Evolutionary conservation across 1,140 invertebrate genomes (phyloP).

Genomic region (Cecropterus lyciades): DNA sequence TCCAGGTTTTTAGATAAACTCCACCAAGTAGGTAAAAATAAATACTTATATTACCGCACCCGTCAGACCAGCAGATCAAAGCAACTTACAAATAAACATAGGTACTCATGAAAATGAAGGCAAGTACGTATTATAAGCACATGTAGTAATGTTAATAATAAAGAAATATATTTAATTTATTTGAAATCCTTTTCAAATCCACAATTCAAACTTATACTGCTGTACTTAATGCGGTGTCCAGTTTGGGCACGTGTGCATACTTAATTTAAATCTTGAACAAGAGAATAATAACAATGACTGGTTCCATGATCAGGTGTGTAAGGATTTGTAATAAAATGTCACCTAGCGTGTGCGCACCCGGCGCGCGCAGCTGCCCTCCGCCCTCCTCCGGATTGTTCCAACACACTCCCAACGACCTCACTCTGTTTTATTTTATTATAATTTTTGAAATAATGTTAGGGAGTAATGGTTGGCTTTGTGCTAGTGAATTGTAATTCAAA

Average conservation of each 20-base stretch:
- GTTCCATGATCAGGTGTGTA: slow-evolving; percentile 75
- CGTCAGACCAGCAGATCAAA: too few relatives aligned
- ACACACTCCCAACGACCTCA: slow-evolving; percentile 70
- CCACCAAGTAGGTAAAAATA: too few relatives aligned
- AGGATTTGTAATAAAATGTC: slow-evolving; percentile 75
- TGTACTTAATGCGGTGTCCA: slow-evolving; percentile 8
- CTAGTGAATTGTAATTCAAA: slow-evolving; percentile 27
- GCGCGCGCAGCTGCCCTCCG: slow-evolving; percentile 75
- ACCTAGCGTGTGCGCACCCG: slow-evolving; percentile 70
- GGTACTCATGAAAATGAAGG: too few relatives aligned
- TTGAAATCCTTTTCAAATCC: neutral
- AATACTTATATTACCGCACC: too few relatives aligned
- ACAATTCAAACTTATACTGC: neutral
- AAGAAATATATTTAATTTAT: neutral
- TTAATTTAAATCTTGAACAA: slow-evolving; percentile 55
- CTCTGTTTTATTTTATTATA: slow-evolving; percentile 59
- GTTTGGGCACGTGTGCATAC: slow-evolving; percentile 53
- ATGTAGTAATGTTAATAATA: too few relatives aligned
- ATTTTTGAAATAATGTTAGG: slow-evolving; percentile 31
- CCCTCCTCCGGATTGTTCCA: slow-evolving; percentile 56
- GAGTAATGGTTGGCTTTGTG: slow-evolving; percentile 29
- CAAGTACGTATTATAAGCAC: too few relatives aligned
- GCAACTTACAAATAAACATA: too few relatives aligned
- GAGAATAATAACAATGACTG: slow-evolving; percentile 74
- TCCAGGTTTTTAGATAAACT: too few relatives aligned